These are phyloP conservation scores for Gryllus longicercus DNA, from an alignment of 2,888 invertebrate genomes.

Conservation along the genomic window DNA sequence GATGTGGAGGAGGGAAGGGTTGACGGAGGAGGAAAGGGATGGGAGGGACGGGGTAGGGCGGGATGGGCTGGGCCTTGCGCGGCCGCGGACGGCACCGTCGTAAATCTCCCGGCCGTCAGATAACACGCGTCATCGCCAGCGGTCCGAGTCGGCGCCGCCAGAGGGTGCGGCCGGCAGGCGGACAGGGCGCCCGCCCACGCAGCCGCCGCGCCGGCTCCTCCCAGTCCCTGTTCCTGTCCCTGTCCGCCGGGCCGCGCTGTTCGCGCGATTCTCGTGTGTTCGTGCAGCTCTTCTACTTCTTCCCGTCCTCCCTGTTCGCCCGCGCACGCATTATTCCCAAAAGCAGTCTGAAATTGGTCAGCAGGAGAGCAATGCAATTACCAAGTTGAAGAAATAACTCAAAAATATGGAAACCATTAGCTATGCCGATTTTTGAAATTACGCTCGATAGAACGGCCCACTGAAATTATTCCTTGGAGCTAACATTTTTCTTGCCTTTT, in stretches of 20 bases:
- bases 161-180: not conserved
- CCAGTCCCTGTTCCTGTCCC: not conserved
- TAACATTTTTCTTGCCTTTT: too few species aligned
- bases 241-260: not conserved
- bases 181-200: not conserved
- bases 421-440: too few species aligned
- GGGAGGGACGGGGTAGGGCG: not conserved
- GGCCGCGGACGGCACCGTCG: not conserved
- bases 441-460: too few species aligned
- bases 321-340: too few species aligned
- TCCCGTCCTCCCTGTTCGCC: too few species aligned
- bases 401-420: too few species aligned
- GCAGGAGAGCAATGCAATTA: too few species aligned
- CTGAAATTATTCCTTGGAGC: too few species aligned
- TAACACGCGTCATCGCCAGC: constrained; percentile 17
- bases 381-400: too few species aligned
- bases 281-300: too few species aligned
- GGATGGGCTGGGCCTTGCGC: not conserved
- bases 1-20: not conserved
- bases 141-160: not conserved
- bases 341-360: too few species aligned
- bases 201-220: not conserved
- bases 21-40: not conserved
- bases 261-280: too few species aligned
- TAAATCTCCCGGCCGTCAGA: not conserved